Percentiles rank a stretch among this genome's conserved stretches.
phyloP scores from a whole-genome alignment of 1,140 invertebrate species.

The Calycopis cecrops region DNA sequence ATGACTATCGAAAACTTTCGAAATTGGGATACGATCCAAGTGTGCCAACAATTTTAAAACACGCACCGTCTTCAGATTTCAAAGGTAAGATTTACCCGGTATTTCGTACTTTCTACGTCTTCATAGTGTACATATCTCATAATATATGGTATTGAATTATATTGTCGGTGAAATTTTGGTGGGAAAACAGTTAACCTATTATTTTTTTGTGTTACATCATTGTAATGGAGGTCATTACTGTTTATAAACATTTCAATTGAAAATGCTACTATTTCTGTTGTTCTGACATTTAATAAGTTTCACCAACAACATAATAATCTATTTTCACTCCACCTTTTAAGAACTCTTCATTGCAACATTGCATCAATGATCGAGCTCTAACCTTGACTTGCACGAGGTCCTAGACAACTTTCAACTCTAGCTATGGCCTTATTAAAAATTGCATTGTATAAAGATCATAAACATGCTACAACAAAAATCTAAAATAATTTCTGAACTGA shows the following conservation, averaged over 20 bases:
- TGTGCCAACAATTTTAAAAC: slow-evolving; percentile 60
- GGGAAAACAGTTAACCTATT: slow-evolving; percentile 68
- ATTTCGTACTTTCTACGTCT: background rate
- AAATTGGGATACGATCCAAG: slow-evolving; percentile 65
- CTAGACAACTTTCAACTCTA: background rate
- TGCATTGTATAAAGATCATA: background rate
- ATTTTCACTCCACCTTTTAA: background rate
- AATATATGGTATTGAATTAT: slow-evolving; percentile 14
- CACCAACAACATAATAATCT: background rate
- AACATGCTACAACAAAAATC: no score
- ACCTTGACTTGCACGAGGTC: background rate
- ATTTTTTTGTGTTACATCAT: slow-evolving; percentile 61
- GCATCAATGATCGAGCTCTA: slow-evolving; percentile 2
- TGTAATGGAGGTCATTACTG: slow-evolving; percentile 62
- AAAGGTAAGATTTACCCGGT: slow-evolving; percentile 43
- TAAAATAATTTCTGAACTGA: no score
- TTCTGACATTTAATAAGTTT: background rate
- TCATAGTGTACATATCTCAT: slow-evolving; percentile 10
- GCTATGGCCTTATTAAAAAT: slow-evolving; percentile 2
- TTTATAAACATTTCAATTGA: slow-evolving; percentile 63
- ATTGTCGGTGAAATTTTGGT: slow-evolving; percentile 48
- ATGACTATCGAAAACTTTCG: slow-evolving; percentile 64
- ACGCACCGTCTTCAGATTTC: slow-evolving; percentile 43
- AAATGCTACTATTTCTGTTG: slow-evolving; percentile 16
- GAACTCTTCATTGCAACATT: background rate